Conservation (phyloP, 2,888 invertebrate genomes). For the Eubasilissa splendida region DNA sequence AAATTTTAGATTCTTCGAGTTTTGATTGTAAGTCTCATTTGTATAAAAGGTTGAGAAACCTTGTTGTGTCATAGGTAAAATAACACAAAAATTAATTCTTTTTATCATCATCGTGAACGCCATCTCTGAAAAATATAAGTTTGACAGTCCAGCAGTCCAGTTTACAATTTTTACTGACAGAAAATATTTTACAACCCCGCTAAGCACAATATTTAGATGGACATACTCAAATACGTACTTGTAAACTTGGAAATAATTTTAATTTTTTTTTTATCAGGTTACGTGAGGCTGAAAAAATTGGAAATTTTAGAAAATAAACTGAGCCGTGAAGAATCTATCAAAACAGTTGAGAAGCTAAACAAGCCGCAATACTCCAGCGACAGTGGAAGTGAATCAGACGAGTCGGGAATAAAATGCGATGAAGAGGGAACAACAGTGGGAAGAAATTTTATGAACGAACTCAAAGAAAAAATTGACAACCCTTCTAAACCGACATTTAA, state of each 20-base stretch:
- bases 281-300: constrained; percentile 72
- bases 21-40: no score
- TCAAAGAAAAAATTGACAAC: constrained; percentile 41
- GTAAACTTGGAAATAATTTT: background rate
- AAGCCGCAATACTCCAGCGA: constrained; percentile 62
- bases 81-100: no score
- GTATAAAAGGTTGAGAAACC: no score
- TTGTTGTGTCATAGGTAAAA: no score
- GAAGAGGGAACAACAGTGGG: constrained; percentile 44
- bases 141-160: no score
- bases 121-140: no score
- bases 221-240: no score
- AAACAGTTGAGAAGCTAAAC: constrained; percentile 62
- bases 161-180: no score
- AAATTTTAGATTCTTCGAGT: no score
- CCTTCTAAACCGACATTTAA: constrained; percentile 34
- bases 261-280: constrained; percentile 68
- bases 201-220: no score
- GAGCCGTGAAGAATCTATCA: constrained; percentile 65
- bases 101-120: no score
- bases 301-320: constrained; percentile 68
- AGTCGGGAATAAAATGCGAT: constrained; percentile 34
- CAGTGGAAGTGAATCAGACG: constrained; percentile 39
- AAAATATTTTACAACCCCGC: no score
- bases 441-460: constrained; percentile 51